Percentiles rank a stretch among this genome's conserved stretches.
Evolutionary conservation across 2,888 invertebrate species (phyloP).

Genomic region (Atrina japonica): DNA sequence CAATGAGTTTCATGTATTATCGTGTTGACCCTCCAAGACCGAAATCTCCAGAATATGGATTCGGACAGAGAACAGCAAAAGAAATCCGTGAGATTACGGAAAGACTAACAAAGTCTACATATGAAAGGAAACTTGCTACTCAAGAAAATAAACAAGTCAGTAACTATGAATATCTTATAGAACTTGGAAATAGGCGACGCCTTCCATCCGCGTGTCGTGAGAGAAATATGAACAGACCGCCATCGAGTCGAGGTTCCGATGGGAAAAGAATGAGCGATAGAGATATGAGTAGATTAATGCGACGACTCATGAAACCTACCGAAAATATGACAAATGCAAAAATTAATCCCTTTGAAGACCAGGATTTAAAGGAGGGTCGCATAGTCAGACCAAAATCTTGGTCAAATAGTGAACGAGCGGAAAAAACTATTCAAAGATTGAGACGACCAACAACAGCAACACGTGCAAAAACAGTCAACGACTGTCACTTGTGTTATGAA

Average conservation of each 20-base stretch:
- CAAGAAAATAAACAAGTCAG: constrained; percentile 53
- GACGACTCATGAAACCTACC: constrained; percentile 57
- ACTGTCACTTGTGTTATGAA: constrained; percentile 62
- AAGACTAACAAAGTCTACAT: constrained; percentile 52
- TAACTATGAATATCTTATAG: constrained; percentile 54
- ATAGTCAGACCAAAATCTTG: constrained; percentile 53
- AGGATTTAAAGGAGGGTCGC: constrained; percentile 55
- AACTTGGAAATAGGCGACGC: constrained; percentile 45
- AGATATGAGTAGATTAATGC: constrained; percentile 56
- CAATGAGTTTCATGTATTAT: constrained; percentile 44
- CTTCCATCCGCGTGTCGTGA: constrained; percentile 51
- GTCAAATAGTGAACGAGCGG: constrained; percentile 34
- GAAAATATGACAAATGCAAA: constrained; percentile 45
- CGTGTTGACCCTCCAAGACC: constrained; percentile 21
- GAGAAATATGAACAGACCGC: constrained; percentile 35
- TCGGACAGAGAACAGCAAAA: constrained; percentile 53
- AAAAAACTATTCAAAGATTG: constrained; percentile 51
- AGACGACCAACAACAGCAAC: constrained; percentile 64
- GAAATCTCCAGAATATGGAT: constrained; percentile 47
- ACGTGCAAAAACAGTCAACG: constrained; percentile 55
- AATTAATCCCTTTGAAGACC: constrained; percentile 33
- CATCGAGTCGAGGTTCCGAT: constrained; percentile 17
- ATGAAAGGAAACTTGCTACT: constrained; percentile 53
- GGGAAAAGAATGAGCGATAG: constrained; percentile 50
- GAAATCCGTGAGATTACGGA: constrained; percentile 58